These are phyloP conservation scores for Dryas iulia DNA, from an alignment of 1,140 invertebrate genomes.

Conservation along the genomic window DNA sequence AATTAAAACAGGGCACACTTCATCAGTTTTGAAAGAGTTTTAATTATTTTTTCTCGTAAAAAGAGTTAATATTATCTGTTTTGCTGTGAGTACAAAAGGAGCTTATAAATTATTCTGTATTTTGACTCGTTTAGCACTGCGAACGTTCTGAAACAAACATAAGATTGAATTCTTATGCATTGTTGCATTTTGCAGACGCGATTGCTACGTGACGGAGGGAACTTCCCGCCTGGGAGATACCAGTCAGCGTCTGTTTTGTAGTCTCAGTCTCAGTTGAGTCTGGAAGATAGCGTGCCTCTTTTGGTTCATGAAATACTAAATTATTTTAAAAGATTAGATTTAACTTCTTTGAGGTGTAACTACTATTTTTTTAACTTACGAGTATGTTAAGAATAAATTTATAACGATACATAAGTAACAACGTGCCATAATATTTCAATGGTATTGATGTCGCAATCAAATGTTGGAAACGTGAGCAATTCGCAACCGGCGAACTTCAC, in stretches of 20 bases:
- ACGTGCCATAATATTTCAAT: conserved; percentile 51
- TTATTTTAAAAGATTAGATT: conserved; percentile 16
- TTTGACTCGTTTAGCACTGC: conserved; percentile 37
- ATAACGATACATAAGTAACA: conserved; percentile 15
- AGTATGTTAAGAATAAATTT: conserved; percentile 9
- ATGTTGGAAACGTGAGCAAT: conserved; percentile 76
- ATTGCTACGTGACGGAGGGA: conserved; percentile 66
- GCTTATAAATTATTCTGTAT: conserved; percentile 34
- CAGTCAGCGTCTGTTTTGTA: conserved; percentile 73
- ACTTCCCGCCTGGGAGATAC: conserved; percentile 63
- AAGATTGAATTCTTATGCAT: conserved; percentile 77
- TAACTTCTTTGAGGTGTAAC: neutral
- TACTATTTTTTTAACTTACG: neutral
- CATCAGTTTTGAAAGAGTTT: neutral
- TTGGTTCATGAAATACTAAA: conserved; percentile 21
- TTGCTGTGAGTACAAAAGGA: conserved; percentile 1
- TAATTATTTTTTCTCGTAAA: neutral
- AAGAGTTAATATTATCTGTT: neutral
- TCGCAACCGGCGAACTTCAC: conserved; percentile 71
- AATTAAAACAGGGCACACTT: neutral
- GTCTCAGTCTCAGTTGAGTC: conserved; percentile 59
- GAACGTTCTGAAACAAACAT: conserved; percentile 51
- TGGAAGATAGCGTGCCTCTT: conserved; percentile 36
- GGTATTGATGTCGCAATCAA: conserved; percentile 76
- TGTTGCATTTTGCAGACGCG: conserved; percentile 75